A percentile compares a stretch with the other conserved stretches of the same genome.
phyloP scores from a whole-genome alignment of 2,113 vertebrate genomes.

The Neodontobutis hainanensis region DNA sequence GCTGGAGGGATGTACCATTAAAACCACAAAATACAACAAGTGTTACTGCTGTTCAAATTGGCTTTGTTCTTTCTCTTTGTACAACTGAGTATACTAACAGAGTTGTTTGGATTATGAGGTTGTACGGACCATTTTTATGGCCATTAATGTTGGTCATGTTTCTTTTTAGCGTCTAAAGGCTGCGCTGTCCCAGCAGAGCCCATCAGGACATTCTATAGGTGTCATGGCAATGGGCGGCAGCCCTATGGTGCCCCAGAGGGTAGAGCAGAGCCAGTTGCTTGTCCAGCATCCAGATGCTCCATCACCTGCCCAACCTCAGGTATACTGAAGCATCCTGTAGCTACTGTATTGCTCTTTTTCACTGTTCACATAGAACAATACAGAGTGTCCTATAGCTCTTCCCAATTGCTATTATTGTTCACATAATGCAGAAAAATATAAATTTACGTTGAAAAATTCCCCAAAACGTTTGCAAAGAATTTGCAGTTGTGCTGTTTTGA shows the following conservation, averaged over 20 bases:
- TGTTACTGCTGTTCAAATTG: too few relatives aligned
- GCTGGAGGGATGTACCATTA: background rate
- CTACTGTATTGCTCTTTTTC: too few relatives aligned
- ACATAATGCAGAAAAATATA: too few relatives aligned
- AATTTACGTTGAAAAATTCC: too few relatives aligned
- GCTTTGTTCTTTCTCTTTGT: too few relatives aligned
- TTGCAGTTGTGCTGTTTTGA: background rate
- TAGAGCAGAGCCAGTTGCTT: conserved; percentile 91
- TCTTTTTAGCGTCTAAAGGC: conserved; percentile 90
- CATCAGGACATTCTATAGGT: conserved; percentile 83
- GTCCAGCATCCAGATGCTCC: conserved; percentile 92
- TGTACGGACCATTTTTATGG: background rate
- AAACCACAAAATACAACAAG: background rate
- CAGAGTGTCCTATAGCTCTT: too few relatives aligned
- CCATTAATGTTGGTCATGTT: conserved; percentile 4
- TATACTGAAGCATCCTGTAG: conserved; percentile 6
- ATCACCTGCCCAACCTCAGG: conserved; percentile 96
- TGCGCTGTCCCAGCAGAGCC: conserved; percentile 86
- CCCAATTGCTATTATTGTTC: too few relatives aligned
- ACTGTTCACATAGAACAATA: too few relatives aligned
- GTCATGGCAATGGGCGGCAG: conserved; percentile 84
- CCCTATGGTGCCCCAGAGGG: conserved; percentile 89
- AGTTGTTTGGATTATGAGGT: background rate
- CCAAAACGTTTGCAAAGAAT: too few relatives aligned
- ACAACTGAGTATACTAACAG: too few relatives aligned